These are phyloP conservation scores for Sesamia inferens DNA, from an alignment of 2,888 invertebrate genomes.

Conservation along the genomic window DNA sequence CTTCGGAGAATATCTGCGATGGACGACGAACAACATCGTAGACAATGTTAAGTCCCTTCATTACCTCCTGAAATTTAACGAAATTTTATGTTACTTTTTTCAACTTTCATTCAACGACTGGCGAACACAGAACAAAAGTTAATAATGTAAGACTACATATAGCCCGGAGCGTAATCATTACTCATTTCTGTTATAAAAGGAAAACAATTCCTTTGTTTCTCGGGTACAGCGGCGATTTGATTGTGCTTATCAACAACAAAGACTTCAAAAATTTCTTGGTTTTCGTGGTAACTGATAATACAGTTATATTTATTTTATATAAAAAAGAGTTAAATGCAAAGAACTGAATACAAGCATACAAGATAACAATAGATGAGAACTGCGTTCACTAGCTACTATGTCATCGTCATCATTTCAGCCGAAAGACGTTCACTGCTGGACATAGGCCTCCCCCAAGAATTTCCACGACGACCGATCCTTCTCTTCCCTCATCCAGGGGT, in stretches of 20 bases:
- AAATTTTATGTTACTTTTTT: slow-evolving; percentile 33
- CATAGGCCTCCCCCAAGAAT: too few species aligned
- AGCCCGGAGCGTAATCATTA: slow-evolving; percentile 74
- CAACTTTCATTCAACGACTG: slow-evolving; percentile 58
- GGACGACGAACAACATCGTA: slow-evolving; percentile 95
- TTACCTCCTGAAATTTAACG: slow-evolving; percentile 91
- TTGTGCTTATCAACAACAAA: slow-evolving; percentile 67
- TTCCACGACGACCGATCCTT: too few species aligned
- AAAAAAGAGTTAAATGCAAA: neutral
- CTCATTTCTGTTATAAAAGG: slow-evolving; percentile 71
- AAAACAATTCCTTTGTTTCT: slow-evolving; percentile 72
- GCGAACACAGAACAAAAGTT: slow-evolving; percentile 58
- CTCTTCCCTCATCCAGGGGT: too few species aligned
- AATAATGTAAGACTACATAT: slow-evolving; percentile 68
- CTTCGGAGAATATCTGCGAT: slow-evolving; percentile 91
- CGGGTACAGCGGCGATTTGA: slow-evolving; percentile 63
- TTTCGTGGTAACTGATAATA: neutral
- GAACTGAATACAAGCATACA: neutral
- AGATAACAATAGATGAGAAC: neutral
- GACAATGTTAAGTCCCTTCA: slow-evolving; percentile 95
- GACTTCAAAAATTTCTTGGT: slow-evolving; percentile 40
- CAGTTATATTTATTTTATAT: neutral
- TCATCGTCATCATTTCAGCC: too few species aligned
- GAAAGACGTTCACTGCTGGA: too few species aligned
- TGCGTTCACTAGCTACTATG: neutral